Evolutionary conservation across 2,888 invertebrate genomes (phyloP), one percentile per base, ranked within the genome.

Genomic region (Koerneria pararmatus): DNA sequence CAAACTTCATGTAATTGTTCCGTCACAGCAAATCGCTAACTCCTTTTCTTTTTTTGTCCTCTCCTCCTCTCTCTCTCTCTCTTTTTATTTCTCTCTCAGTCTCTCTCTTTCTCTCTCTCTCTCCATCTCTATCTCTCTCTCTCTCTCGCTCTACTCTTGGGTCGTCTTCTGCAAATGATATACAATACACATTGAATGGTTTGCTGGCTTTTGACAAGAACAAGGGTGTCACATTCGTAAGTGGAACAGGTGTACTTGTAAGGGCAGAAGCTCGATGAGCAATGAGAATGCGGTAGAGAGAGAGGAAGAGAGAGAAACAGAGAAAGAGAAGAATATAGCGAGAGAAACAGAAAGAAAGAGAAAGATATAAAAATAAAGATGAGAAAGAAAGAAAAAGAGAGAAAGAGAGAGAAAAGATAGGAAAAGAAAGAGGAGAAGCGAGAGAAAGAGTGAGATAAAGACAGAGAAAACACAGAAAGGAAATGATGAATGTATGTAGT

Each of bases 331-430:
- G n/a, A n/a, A n/a, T n/a, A n/a, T n/a, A n/a, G n/a, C 22, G 58
- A 37, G 58, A 37, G 58, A 32, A 22, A 56, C 32, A 27, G 51
- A 22, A 27, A 51, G 51, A 51, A 27, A 22, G 51, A 51, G 51
- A 51, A 27, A 22, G 51, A 5, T n/a, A 51, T 8, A 27, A 27
- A 51, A 22, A 51, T 32, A 22, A 37, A 57, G 15, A 58, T n/a
- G n/a, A n/a, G 51, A 22, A 27, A 5, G 51, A 51, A 5, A 27
- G 51, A 51, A 22, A 51, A 35, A 22, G 57, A 57, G 15, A 58
- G 58, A 15, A 41, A 41, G 41, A 56, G 31, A 34, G 56, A 34
- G 34, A 34, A 34, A 56, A 31, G 31, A 56, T 22, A 29, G 54
- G 1, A 19, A 15, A 31, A 34, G 56, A 31, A 31, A 31, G 19